Evolutionary conservation across 2,113 vertebrate genomes (phyloP).

Genomic region (Pedionomus torquatus): DNA sequence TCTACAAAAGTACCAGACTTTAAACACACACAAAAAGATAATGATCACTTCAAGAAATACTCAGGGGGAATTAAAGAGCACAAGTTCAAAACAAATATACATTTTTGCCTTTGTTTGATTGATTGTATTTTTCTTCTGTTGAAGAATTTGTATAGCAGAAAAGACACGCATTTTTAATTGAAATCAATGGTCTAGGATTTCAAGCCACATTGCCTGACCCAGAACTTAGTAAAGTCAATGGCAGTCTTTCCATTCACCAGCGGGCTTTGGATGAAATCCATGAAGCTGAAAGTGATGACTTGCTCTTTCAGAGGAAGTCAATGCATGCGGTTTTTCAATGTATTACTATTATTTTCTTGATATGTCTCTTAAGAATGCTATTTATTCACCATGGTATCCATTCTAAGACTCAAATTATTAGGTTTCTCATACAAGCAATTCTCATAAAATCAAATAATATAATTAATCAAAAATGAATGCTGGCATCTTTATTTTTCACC

Average conservation of each 20-base stretch:
- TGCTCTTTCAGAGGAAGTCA: background rate
- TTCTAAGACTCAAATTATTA: background rate
- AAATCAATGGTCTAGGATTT: slow-evolving; percentile 25
- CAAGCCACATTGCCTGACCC: background rate
- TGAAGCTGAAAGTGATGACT: background rate
- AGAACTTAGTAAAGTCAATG: background rate
- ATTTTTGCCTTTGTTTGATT: background rate
- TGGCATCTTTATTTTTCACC: background rate
- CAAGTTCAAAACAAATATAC: background rate
- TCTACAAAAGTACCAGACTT: background rate
- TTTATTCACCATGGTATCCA: background rate
- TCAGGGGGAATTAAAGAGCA: background rate
- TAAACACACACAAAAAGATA: background rate
- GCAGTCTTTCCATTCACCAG: background rate
- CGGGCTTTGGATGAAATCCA: background rate
- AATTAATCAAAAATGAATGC: background rate
- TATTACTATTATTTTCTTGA: background rate
- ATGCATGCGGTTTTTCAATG: background rate
- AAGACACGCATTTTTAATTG: background rate
- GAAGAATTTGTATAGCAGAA: background rate
- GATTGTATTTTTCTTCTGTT: background rate
- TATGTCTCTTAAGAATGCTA: background rate
- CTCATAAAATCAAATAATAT: background rate
- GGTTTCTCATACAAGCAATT: background rate
- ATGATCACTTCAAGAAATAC: background rate